A percentile compares a stretch with the other conserved stretches of the same genome.
These are phyloP conservation scores for Limnephilus lunatus DNA, from an alignment of 2,888 invertebrate genomes.

Conservation along the genomic window DNA sequence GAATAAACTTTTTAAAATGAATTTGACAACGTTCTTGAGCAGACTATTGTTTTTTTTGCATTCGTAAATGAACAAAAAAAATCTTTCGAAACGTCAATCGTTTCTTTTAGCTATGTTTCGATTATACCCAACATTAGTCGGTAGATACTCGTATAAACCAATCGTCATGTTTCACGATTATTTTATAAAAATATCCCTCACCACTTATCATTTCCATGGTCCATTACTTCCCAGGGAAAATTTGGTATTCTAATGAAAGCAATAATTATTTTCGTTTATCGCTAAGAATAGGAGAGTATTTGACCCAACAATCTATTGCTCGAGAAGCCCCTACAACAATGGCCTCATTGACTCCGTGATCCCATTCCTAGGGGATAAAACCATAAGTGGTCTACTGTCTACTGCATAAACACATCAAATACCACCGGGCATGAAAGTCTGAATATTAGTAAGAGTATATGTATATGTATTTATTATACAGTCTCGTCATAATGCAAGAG, in stretches of 20 bases:
- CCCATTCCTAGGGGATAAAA: background rate
- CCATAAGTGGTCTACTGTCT: background rate
- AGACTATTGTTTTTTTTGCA: no score
- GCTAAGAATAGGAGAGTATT: background rate
- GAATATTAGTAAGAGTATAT: background rate
- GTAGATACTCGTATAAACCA: background rate
- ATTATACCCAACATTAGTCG: background rate
- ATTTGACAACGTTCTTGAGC: no score
- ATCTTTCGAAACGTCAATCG: background rate
- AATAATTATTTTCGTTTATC: background rate
- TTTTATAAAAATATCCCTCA: background rate
- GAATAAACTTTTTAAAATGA: no score
- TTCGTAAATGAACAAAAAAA: no score
- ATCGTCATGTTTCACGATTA: background rate
- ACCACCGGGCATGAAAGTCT: background rate
- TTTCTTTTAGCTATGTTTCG: background rate
- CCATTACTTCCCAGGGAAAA: background rate
- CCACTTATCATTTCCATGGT: background rate
- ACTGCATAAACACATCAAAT: background rate
- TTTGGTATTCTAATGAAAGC: constrained; percentile 2
- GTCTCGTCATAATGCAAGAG: background rate
- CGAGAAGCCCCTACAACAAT: background rate
- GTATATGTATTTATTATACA: background rate
- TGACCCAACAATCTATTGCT: background rate
- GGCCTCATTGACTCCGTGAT: background rate